phyloP scores from a whole-genome alignment of 2,113 vertebrate genomes.

The Xerus inauris region DNA sequence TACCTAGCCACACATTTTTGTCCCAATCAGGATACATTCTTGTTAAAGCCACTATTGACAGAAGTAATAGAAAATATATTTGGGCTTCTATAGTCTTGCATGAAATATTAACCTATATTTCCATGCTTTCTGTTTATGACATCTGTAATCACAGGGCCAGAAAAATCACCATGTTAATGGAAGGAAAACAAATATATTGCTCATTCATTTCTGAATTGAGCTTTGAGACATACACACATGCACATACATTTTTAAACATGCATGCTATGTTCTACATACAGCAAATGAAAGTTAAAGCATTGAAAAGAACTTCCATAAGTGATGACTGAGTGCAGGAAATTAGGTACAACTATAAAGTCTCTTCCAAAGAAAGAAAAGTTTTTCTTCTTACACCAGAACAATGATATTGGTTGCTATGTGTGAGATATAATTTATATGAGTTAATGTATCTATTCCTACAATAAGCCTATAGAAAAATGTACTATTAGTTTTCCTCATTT shows the following conservation, averaged over 20 bases:
- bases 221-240: background rate
- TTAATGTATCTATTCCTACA: background rate
- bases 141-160: background rate
- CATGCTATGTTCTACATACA: background rate
- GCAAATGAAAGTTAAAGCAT: slow-evolving; percentile 21
- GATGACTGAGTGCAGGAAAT: background rate
- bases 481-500: background rate
- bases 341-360: background rate
- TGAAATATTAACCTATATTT: background rate
- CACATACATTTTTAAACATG: background rate
- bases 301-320: background rate
- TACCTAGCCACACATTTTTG: background rate
- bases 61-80: background rate
- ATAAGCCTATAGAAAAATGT: background rate
- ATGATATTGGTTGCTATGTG: background rate
- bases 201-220: background rate
- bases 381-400: background rate
- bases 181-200: background rate
- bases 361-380: background rate
- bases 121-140: background rate
- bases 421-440: background rate
- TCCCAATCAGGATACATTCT: background rate
- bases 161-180: background rate
- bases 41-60: background rate
- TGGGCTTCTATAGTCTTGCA: background rate